Evolutionary conservation across 2,797 vertebrate genomes (phyloP).

Genomic region (Botia kubotai): DNA sequence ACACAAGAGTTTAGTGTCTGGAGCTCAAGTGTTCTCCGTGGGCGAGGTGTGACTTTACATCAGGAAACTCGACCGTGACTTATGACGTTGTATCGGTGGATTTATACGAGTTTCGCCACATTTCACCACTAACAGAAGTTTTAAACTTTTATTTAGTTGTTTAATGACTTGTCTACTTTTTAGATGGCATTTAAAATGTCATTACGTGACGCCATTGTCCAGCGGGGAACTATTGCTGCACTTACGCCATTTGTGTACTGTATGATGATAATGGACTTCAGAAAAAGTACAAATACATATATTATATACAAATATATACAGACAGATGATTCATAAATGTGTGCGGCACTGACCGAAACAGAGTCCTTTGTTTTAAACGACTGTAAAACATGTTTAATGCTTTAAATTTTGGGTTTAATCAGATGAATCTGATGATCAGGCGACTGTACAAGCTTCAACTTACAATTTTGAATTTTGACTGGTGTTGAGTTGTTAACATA

Average conservation of each 20-base stretch:
- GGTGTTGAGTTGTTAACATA: too few species aligned
- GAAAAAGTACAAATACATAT: background rate
- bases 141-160: background rate
- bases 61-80: background rate
- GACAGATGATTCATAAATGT: background rate
- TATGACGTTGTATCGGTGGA: background rate
- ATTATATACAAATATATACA: background rate
- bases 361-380: background rate
- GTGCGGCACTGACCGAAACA: background rate
- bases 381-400: too few species aligned
- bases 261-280: background rate
- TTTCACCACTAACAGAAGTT: background rate
- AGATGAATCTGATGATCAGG: too few species aligned
- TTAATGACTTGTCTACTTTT: background rate
- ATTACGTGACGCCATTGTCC: background rate
- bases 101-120: background rate
- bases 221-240: background rate
- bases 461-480: too few species aligned
- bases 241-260: background rate
- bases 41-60: background rate
- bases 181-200: background rate
- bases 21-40: background rate
- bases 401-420: background rate
- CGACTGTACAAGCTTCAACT: too few species aligned
- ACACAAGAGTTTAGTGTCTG: background rate